phyloP scores from a whole-genome alignment of 2,888 invertebrate species.

The Aphidoletes aphidimyza region DNA sequence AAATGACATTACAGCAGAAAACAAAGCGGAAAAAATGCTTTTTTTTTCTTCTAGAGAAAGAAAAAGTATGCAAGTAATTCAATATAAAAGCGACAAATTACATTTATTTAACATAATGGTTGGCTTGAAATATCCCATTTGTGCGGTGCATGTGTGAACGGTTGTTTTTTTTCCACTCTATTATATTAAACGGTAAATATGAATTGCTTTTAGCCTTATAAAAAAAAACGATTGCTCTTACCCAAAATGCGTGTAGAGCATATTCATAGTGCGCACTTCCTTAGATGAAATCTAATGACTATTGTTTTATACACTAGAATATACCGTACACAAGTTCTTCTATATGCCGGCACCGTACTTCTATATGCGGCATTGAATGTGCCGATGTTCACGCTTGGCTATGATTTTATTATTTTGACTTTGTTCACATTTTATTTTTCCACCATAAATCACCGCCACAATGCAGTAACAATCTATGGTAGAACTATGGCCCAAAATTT shows the following conservation, averaged over 20 bases:
- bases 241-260: background rate
- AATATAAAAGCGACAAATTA: background rate
- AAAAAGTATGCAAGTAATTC: background rate
- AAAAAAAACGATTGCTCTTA: background rate
- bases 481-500: no score
- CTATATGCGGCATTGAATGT: no score
- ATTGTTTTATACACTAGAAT: background rate
- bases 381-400: background rate
- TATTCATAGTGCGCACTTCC: background rate
- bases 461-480: no score
- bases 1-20: background rate
- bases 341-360: no score
- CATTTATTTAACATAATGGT: slow-evolving; percentile 26
- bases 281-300: slow-evolving; percentile 18
- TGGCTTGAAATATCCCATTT: slow-evolving; percentile 7
- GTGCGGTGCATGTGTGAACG: background rate
- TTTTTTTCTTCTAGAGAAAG: background rate
- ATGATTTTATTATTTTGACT: background rate
- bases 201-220: background rate
- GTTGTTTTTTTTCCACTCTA: background rate
- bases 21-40: background rate
- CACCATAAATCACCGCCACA: background rate
- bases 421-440: background rate
- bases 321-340: background rate
- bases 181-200: background rate